A percentile compares a stretch with the other conserved stretches of the same genome.
These are phyloP conservation scores for Muscina levida DNA, from an alignment of 2,888 invertebrate genomes.

Conservation along the genomic window DNA sequence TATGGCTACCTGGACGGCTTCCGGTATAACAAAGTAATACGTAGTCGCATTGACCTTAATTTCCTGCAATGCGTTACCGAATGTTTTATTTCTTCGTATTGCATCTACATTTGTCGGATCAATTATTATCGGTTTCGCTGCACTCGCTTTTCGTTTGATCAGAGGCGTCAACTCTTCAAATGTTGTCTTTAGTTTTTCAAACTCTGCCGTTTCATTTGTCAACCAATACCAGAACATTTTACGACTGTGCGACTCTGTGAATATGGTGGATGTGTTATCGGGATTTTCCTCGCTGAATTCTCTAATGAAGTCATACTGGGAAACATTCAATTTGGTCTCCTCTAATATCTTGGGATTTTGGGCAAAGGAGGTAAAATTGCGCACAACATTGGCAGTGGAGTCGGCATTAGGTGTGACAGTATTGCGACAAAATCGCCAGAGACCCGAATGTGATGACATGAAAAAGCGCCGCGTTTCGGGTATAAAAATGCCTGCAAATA, in stretches of 20 bases:
- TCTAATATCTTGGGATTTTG: conserved; percentile 71
- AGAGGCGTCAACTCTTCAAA: conserved; percentile 73
- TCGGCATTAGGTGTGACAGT: conserved; percentile 78
- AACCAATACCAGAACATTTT: conserved; percentile 79
- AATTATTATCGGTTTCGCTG: conserved; percentile 71
- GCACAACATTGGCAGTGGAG: conserved; percentile 81
- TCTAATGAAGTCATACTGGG: conserved; percentile 73
- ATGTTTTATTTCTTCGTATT: conserved; percentile 68
- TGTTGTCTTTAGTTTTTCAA: conserved; percentile 73
- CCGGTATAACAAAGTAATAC: conserved; percentile 78
- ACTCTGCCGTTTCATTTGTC: conserved; percentile 74
- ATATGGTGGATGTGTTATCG: conserved; percentile 66
- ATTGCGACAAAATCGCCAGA: conserved; percentile 82
- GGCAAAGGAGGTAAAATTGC: conserved; percentile 81
- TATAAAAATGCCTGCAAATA: conserved; percentile 81
- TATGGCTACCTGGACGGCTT: conserved; percentile 75
- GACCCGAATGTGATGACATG: conserved; percentile 85
- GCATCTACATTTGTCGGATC: conserved; percentile 74
- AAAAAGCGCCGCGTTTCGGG: conserved; percentile 82
- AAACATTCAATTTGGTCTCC: conserved; percentile 74
- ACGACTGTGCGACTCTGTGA: conserved; percentile 74
- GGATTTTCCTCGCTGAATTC: conserved; percentile 70
- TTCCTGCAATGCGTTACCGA: conserved; percentile 74
- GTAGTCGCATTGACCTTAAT: conserved; percentile 74
- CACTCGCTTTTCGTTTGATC: conserved; percentile 71